Evolutionary conservation across 2,888 invertebrate species (phyloP), one percentile per base, ranked within the genome.

Genomic region (Rhorus exstirpatorius): DNA sequence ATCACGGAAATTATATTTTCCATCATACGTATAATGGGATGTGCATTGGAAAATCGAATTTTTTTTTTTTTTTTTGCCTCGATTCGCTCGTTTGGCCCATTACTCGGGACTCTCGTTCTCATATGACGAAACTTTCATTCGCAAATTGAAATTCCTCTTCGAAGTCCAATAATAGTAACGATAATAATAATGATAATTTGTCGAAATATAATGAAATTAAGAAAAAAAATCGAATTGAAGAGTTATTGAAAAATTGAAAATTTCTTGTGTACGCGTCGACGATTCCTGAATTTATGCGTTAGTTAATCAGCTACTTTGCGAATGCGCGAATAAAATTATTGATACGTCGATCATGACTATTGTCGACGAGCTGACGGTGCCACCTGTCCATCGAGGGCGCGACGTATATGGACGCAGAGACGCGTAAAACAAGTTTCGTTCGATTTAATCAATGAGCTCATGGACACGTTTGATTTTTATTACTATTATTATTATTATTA

Each of bases 1-100:
- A 81, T 81, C 83, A 68, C 79, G 79, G 70, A 82, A 83, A 75
- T 80, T 68, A 79, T 81, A 71, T 68, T 71, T 67, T 67, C 60
- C 49, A 55, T 83, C 19, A 31, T 51, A n/a, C 35, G 68, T 55
- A 61, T 61, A 53, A 75, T 70, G 53, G 17, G 74, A 74, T 68
- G 60, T 58, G 19, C 38, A 61, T 53, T 55, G 21, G 31, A 71
- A 68, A 68, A 68, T 79, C 49, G 35, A 55, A 51, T 41, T 46
- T 81, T 76, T 77, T 31, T 41, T 44, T 14, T 26, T 31, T 41
- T 44, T 14, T 26, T 41, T 17, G 14, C 14, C 65, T 31, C 14
- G 12, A 38, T 8, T 38, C 14, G 6, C 0, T 53, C 24, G 8
- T 35, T 60, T 38, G 53, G 51, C 26, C n/a, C 10, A 35, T 46